phyloP scores from a whole-genome alignment of 2,888 invertebrate species.

The Amiota minor region DNA sequence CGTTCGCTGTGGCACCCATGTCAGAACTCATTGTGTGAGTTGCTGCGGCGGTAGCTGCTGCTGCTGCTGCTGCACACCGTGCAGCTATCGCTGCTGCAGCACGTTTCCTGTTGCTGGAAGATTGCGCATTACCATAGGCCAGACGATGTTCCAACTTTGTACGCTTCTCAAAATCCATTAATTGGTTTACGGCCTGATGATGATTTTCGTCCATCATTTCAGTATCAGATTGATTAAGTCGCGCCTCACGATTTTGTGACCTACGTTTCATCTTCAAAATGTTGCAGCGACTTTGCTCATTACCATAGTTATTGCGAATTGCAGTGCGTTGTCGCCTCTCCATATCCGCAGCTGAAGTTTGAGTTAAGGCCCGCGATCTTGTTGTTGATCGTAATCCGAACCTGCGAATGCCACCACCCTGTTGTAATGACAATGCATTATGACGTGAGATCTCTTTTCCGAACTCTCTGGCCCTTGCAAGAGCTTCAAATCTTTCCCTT shows the following conservation, averaged over 20 bases:
- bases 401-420: slow-evolving; percentile 38
- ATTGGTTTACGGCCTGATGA: background rate
- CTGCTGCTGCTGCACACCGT: background rate
- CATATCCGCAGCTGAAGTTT: slow-evolving; percentile 40
- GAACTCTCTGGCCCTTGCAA: slow-evolving; percentile 54
- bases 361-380: slow-evolving; percentile 46
- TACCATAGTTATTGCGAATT: slow-evolving; percentile 61
- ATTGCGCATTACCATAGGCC: slow-evolving; percentile 55
- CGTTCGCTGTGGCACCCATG: background rate
- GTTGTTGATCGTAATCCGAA: slow-evolving; percentile 36
- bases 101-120: slow-evolving; percentile 49
- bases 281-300: slow-evolving; percentile 59
- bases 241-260: slow-evolving; percentile 37
- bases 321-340: slow-evolving; percentile 51
- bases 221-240: background rate
- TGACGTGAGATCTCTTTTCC: slow-evolving; percentile 59
- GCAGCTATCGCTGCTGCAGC: background rate
- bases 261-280: slow-evolving; percentile 54
- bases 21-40: background rate
- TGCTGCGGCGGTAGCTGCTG: background rate
- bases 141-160: slow-evolving; percentile 50
- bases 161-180: slow-evolving; percentile 33
- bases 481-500: slow-evolving; percentile 48
- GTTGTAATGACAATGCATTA: slow-evolving; percentile 50
- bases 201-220: background rate